Percentiles rank a stretch among this genome's conserved stretches.
phyloP scores from a whole-genome alignment of 2,888 invertebrate genomes.

The Chymomyza amoena region DNA sequence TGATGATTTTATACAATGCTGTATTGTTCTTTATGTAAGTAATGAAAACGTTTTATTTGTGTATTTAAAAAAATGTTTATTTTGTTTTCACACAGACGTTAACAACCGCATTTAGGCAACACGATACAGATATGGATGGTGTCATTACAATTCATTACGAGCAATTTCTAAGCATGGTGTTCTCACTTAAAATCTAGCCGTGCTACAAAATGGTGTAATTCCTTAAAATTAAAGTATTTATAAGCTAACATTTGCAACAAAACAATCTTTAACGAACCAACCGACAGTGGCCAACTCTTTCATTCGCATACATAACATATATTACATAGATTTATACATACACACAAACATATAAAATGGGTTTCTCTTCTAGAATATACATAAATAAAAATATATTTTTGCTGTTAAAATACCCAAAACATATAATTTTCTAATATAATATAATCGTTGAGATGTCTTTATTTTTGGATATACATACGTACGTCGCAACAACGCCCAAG shows the following conservation, averaged over 20 bases:
- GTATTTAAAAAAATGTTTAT: neutral
- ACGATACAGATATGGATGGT: constrained; percentile 96
- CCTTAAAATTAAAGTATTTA: neutral
- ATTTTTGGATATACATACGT: too few relatives aligned
- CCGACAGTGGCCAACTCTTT: neutral
- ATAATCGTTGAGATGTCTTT: neutral
- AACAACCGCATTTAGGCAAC: constrained; percentile 91
- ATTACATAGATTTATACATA: neutral
- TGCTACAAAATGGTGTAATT: neutral
- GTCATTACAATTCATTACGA: constrained; percentile 97
- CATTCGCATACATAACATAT: neutral
- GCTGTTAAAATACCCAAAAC: neutral
- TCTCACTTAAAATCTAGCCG: constrained; percentile 85
- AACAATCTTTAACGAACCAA: neutral
- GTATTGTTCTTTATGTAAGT: constrained; percentile 94
- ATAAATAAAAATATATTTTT: neutral
- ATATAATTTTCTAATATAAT: neutral
- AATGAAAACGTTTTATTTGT: neutral
- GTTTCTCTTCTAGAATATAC: neutral
- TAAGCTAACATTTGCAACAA: neutral
- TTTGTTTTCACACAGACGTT: constrained; percentile 84
- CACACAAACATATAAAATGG: neutral
- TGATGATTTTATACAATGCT: constrained; percentile 99
- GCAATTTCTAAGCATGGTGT: constrained; percentile 95
- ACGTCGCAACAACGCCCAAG: too few relatives aligned